phyloP scores from a whole-genome alignment of 2,888 invertebrate genomes.

The Phymatocera aterrima region DNA sequence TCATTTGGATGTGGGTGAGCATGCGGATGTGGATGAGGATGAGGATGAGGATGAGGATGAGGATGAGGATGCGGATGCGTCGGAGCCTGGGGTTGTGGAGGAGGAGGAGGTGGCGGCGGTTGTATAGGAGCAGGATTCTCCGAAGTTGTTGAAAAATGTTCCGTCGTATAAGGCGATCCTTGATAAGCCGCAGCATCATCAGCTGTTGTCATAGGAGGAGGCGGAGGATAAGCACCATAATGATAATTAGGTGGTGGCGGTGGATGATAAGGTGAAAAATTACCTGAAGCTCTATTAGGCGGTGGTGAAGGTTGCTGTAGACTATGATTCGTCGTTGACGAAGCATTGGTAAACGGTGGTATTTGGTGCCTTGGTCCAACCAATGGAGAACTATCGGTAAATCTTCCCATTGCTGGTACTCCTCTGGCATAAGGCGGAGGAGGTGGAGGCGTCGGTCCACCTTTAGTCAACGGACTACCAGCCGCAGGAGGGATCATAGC shows the following conservation, averaged over 20 bases:
- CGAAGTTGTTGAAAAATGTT: conserved; percentile 57
- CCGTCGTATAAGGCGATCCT: conserved; percentile 69
- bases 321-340: conserved; percentile 63
- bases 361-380: conserved; percentile 64
- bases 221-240: conserved; percentile 74
- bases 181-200: conserved; percentile 74
- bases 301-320: conserved; percentile 72
- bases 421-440: conserved; percentile 70
- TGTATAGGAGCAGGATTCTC: conserved; percentile 60
- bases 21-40: conserved; percentile 55
- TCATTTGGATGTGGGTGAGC: conserved; percentile 51
- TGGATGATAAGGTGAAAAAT: conserved; percentile 74
- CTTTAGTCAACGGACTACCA: conserved; percentile 71
- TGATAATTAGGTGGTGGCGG: conserved; percentile 75
- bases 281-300: conserved; percentile 67
- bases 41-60: conserved; percentile 52
- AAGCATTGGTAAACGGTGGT: conserved; percentile 67
- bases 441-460: conserved; percentile 70
- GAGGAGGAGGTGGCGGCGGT: conserved; percentile 57
- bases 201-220: conserved; percentile 70
- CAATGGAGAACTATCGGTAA: conserved; percentile 61
- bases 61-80: conserved; percentile 54
- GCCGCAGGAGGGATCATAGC: conserved; percentile 72
- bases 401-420: conserved; percentile 69
- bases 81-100: conserved; percentile 55